Evolutionary conservation across 2,113 vertebrate genomes (phyloP).

Genomic region (Callorhinus ursinus): DNA sequence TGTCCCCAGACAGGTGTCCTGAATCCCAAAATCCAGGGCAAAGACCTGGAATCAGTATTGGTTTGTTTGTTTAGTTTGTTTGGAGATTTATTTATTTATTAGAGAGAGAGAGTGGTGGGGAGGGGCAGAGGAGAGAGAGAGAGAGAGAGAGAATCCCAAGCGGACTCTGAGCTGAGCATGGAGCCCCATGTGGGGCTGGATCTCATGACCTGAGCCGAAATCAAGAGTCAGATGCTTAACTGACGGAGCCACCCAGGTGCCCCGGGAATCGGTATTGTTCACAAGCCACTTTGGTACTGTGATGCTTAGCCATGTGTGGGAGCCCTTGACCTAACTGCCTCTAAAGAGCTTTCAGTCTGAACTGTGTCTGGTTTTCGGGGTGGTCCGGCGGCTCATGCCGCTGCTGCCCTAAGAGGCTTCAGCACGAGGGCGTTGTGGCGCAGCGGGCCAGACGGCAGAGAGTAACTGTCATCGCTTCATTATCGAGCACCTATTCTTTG

Average conservation of each 20-base stretch:
- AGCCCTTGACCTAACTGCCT: background rate
- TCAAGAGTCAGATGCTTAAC: background rate
- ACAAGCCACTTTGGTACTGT: background rate
- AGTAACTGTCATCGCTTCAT: background rate
- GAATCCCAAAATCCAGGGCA: background rate
- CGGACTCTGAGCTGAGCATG: background rate
- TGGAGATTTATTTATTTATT: background rate
- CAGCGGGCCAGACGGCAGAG: background rate
- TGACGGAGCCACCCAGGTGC: background rate
- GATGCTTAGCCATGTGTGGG: background rate
- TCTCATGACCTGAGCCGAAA: background rate
- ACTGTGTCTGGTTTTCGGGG: background rate
- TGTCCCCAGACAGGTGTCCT: background rate
- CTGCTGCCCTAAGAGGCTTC: background rate
- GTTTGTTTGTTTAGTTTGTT: background rate
- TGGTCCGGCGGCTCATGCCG: background rate
- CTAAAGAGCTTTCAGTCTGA: background rate
- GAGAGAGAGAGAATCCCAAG: background rate
- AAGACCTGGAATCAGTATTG: background rate
- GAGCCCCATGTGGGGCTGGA: background rate
- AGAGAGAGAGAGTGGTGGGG: background rate
- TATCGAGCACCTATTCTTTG: background rate
- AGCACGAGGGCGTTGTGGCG: background rate
- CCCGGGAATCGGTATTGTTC: background rate
- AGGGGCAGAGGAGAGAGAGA: background rate